phyloP scores from a whole-genome alignment of 2,888 invertebrate species.

The Xanthia togata region DNA sequence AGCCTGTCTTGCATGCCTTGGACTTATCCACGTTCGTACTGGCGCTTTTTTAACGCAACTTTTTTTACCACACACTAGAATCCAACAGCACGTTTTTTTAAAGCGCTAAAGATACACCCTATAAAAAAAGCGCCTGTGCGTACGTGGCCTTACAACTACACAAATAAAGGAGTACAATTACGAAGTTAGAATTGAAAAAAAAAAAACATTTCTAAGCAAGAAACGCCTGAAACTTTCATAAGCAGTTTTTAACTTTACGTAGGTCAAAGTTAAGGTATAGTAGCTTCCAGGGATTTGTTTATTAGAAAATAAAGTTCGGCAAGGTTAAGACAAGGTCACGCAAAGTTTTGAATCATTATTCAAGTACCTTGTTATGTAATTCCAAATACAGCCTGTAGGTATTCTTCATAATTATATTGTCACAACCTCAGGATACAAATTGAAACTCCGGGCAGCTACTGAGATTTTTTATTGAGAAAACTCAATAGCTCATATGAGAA shows the following conservation, averaged over 20 bases:
- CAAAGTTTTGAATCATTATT: slow-evolving; percentile 12
- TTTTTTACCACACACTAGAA: background rate
- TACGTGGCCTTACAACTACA: background rate
- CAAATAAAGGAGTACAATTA: background rate
- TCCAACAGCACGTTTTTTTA: background rate
- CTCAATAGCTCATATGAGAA: too few species aligned
- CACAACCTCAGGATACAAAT: background rate
- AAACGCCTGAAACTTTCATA: background rate
- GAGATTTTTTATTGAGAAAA: background rate
- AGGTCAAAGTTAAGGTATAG: slow-evolving; percentile 19
- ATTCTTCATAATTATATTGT: background rate
- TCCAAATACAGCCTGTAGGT: background rate
- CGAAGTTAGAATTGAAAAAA: background rate
- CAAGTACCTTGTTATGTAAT: slow-evolving; percentile 7
- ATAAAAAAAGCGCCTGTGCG: background rate
- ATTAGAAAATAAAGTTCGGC: slow-evolving; percentile 21
- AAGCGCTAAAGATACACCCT: background rate
- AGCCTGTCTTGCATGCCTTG: background rate
- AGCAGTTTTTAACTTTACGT: slow-evolving; percentile 12
- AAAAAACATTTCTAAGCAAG: background rate
- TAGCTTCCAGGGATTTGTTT: slow-evolving; percentile 21
- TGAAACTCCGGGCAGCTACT: background rate
- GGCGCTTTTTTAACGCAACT: background rate
- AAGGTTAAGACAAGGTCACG: slow-evolving; percentile 7
- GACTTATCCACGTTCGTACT: background rate